Evolutionary conservation across 2,888 invertebrate genomes (phyloP).

Genomic region (Epinotia bilunana): DNA sequence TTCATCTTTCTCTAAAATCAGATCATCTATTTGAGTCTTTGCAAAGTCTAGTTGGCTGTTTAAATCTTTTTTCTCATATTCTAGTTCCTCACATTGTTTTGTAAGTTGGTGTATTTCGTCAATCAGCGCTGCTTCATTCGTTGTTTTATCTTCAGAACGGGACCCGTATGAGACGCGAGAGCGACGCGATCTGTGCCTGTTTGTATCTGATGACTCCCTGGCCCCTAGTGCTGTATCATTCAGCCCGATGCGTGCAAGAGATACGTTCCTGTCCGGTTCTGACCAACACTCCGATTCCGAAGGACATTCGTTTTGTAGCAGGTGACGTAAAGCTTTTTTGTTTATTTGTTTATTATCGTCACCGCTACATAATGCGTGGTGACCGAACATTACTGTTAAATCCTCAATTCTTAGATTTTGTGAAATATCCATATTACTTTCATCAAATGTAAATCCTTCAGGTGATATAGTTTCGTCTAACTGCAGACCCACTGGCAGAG

Average conservation of each 20-base stretch:
- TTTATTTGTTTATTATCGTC: conserved; percentile 59
- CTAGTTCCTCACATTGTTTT: conserved; percentile 64
- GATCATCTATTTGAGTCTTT: conserved; percentile 65
- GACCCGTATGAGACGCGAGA: conserved; percentile 75
- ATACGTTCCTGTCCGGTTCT: conserved; percentile 93
- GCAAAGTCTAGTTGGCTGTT: conserved; percentile 73
- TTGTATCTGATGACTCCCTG: conserved; percentile 68
- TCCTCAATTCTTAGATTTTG: conserved; percentile 77
- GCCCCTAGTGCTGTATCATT: conserved; percentile 67
- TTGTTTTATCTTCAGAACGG: conserved; percentile 76
- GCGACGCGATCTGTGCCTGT: conserved; percentile 69
- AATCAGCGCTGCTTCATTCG: conserved; percentile 81
- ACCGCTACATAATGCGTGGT: conserved; percentile 69
- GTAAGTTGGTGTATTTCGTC: conserved; percentile 80
- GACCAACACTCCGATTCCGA: conserved; percentile 94
- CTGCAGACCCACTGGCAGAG: conserved; percentile 77
- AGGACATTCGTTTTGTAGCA: conserved; percentile 70
- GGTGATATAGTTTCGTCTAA: conserved; percentile 79
- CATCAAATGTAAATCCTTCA: conserved; percentile 77
- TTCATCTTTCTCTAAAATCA: conserved; percentile 63
- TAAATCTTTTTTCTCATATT: conserved; percentile 72
- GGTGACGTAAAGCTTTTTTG: conserved; percentile 58
- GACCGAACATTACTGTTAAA: conserved; percentile 79
- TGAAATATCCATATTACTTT: conserved; percentile 75
- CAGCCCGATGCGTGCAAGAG: conserved; percentile 90